A percentile compares a stretch with the other conserved stretches of the same genome.
phyloP scores from a whole-genome alignment of 2,113 vertebrate species.

The Micronycteris hirsuta region DNA sequence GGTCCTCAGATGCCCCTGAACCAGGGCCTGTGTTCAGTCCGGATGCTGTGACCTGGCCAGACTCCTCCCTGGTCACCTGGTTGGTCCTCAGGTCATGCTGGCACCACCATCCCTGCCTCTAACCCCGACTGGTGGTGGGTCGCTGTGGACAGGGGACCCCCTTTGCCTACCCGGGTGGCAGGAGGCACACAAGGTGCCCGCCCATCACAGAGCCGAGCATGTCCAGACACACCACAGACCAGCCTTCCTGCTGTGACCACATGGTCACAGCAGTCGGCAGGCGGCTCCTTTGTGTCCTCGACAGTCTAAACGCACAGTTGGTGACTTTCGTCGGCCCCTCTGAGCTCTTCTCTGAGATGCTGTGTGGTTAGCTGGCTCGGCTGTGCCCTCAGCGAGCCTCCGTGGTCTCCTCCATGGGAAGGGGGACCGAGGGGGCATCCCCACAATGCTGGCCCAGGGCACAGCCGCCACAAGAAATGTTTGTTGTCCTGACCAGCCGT shows the following conservation, averaged over 20 bases:
- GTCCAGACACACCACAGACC: not conserved
- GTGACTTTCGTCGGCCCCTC: not conserved
- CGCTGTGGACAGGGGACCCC: not conserved
- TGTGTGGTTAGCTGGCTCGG: not conserved
- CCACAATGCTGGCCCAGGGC: fast-evolving
- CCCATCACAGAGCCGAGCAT: not conserved
- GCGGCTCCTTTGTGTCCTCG: not conserved
- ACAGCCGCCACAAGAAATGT: fast-evolving
- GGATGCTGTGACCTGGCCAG: not conserved
- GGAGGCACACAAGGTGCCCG: not conserved
- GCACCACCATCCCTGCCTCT: not conserved
- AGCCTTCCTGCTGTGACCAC: no score
- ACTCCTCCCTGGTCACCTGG: fast-evolving
- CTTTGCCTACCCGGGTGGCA: no score
- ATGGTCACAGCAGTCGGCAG: not conserved
- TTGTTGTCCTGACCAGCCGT: not conserved
- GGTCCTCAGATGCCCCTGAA: not conserved
- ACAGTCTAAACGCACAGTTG: not conserved
- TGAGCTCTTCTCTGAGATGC: not conserved
- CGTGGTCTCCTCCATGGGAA: not conserved
- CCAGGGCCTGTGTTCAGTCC: not conserved
- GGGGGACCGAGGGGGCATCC: fast-evolving
- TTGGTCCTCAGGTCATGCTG: fast-evolving
- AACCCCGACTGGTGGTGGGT: no score
- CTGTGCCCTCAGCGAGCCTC: fast-evolving